A percentile compares a stretch with the other conserved stretches of the same genome.
phyloP scores from a whole-genome alignment of 2,888 invertebrate species.

The Hybos culiciformis region DNA sequence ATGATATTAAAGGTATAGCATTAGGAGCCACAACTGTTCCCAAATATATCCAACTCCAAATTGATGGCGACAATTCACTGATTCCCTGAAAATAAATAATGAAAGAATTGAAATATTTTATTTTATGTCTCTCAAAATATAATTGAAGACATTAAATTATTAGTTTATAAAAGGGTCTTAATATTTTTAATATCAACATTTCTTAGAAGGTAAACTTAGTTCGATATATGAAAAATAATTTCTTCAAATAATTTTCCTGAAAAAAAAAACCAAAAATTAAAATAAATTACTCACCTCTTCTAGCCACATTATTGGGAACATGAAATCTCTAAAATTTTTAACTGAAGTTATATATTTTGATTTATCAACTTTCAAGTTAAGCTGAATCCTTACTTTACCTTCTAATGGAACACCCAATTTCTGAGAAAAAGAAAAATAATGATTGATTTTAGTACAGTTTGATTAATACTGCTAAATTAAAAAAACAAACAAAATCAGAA shows the following conservation, averaged over 20 bases:
- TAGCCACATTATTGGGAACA: slow-evolving; percentile 80
- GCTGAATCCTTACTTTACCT: slow-evolving; percentile 65
- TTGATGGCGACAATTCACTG: slow-evolving; percentile 63
- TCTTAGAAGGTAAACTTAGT: too few species aligned
- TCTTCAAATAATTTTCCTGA: too few species aligned
- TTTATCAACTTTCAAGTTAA: slow-evolving; percentile 65
- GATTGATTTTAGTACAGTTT: too few species aligned
- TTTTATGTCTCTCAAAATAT: background rate
- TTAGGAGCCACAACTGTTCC: slow-evolving; percentile 65
- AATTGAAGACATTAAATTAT: background rate
- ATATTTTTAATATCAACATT: too few species aligned
- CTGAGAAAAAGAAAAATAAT: slow-evolving; percentile 37
- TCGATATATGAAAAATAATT: too few species aligned
- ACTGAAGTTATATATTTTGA: slow-evolving; percentile 59
- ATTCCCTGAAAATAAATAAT: too few species aligned
- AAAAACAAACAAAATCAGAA: too few species aligned
- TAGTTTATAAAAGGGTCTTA: background rate
- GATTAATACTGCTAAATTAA: too few species aligned
- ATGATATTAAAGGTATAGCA: slow-evolving; percentile 54
- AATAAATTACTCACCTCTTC: slow-evolving; percentile 57
- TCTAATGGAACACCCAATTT: slow-evolving; percentile 75
- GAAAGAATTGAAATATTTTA: background rate
- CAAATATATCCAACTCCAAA: slow-evolving; percentile 66
- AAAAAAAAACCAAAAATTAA: too few species aligned
- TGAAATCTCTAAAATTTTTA: slow-evolving; percentile 60